Conservation (phyloP, 1,140 invertebrate species). For the Panulirus ornatus region DNA sequence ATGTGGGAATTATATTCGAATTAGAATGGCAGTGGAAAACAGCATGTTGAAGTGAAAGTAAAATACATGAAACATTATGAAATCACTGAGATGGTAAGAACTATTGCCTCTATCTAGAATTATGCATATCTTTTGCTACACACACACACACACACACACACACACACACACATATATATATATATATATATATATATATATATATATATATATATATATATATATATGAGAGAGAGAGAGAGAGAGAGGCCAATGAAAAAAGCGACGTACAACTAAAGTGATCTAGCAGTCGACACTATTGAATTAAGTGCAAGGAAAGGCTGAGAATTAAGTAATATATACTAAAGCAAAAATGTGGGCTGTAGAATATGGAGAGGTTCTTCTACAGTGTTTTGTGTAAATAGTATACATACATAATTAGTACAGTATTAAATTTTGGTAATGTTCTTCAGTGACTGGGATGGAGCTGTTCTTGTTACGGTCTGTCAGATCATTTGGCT, state of each 20-base stretch:
- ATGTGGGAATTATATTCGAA: background rate
- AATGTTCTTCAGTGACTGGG: too few relatives aligned
- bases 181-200: constrained; percentile 9
- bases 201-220: constrained; percentile 9
- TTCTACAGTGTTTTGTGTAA: background rate
- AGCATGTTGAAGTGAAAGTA: background rate
- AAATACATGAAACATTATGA: background rate
- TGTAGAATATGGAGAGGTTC: background rate
- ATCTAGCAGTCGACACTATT: background rate
- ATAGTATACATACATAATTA: too few relatives aligned
- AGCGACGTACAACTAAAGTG: background rate
- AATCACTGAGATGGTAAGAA: background rate
- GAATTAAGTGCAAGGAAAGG: background rate
- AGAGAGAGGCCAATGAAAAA: background rate
- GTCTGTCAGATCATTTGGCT: too few relatives aligned
- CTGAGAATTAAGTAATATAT: background rate
- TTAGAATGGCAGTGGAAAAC: background rate
- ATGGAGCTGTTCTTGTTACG: too few relatives aligned
- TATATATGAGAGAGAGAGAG: background rate
- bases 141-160: background rate
- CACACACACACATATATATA: background rate
- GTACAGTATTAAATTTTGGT: too few relatives aligned
- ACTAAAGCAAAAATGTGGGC: background rate
- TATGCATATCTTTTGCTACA: background rate
- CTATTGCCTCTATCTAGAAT: background rate